Evolutionary conservation across 1,140 invertebrate species (phyloP), one percentile per base, ranked within the genome.

Genomic region (Sycobia sp.): DNA sequence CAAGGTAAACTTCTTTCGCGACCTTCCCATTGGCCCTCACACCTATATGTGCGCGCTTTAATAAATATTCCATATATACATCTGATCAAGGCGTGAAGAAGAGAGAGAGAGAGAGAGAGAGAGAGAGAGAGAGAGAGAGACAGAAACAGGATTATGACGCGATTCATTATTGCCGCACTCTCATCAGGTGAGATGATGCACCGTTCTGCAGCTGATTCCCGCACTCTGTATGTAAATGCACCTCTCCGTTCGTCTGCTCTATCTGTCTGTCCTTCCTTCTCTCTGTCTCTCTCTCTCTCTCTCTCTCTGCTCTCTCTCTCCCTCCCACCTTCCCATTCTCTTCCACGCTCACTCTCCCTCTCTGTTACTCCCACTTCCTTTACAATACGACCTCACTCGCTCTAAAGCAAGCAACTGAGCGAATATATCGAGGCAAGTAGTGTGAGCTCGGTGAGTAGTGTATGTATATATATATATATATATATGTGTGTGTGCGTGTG

Each of bases 191-290:
- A 1, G 27, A 27, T 23, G 29, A 46, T 57, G 41, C 27, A 36
- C n/a, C 20, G 43, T 9, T 36, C 29, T 23, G 11, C 56, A 58
- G 44, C 56, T 56, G 54, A 56, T 56, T n/a, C n/a, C n/a, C n/a
- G n/a, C n/a, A n/a, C n/a, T n/a, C n/a, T n/a, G n/a, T n/a, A n/a
- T n/a, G n/a, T n/a, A n/a, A n/a, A n/a, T n/a, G n/a, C n/a, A n/a
- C n/a, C n/a, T n/a, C n/a, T n/a, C 50, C 39, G n/a, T 39, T 39
- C 8, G 14, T 16, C 38, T 4, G 39, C 18, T 16, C 22, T 8
- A 4, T 39, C 38, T 39, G 8, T 34, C 32, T 34, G 5, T 34
- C 32, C 11, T 11, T 46, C 43, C 25, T 22, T 46, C 49, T 23
- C 27, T 20, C 49, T 27, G 7, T 23, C 20, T 51, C 49, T 34